Conservation (phyloP, 2,113 vertebrate species). For the Upupa epops region DNA sequence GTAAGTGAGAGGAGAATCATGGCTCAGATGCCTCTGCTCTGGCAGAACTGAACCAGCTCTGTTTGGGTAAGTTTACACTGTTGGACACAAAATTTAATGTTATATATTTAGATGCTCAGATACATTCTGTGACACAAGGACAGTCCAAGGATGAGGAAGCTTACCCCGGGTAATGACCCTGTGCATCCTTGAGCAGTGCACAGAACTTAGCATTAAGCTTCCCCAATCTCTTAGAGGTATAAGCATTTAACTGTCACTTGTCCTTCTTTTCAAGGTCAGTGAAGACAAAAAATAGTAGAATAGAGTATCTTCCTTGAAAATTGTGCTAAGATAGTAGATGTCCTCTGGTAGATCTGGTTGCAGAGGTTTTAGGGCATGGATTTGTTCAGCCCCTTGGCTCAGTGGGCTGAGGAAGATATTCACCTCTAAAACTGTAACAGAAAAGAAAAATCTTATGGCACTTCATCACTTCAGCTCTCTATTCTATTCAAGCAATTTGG, state of each 20-base stretch:
- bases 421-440: rapidly evolving
- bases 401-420: too few species aligned
- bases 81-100: not conserved
- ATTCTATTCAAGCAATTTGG: not conserved
- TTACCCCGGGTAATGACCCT: too few species aligned
- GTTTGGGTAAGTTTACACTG: rapidly evolving
- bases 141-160: not conserved
- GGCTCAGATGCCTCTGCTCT: not conserved
- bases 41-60: not conserved
- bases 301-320: not conserved
- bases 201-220: not conserved
- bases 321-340: not conserved
- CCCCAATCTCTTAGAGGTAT: too few species aligned
- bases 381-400: not conserved
- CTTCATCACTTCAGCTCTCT: not conserved
- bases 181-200: not conserved
- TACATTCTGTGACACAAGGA: not conserved
- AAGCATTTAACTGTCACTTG: not conserved
- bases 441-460: not conserved
- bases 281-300: not conserved
- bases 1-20: not conserved
- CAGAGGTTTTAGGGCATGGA: not conserved
- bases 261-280: not conserved
- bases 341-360: not conserved
- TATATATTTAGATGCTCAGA: not conserved